Conservation (phyloP, 1,140 invertebrate species). For the Cydia pomonella region DNA sequence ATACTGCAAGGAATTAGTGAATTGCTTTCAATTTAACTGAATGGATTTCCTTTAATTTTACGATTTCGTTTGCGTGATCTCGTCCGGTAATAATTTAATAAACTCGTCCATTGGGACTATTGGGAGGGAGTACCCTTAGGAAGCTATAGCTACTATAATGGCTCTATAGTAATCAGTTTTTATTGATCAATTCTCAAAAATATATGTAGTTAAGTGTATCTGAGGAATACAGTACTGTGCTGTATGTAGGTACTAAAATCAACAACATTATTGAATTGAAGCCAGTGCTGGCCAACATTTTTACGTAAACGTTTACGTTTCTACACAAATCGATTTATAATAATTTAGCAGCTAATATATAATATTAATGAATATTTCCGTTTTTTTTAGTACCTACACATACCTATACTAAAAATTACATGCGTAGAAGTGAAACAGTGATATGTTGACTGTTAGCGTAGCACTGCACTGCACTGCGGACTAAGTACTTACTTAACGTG, state of each 20-base stretch:
- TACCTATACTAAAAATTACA: too few relatives aligned
- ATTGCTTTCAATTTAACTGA: constrained; percentile 72
- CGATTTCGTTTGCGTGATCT: constrained; percentile 79
- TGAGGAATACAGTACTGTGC: too few relatives aligned
- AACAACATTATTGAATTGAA: too few relatives aligned
- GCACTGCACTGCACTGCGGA: constrained; percentile 42
- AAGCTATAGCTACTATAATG: constrained; percentile 56
- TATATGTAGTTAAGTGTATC: background rate
- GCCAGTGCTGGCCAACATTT: too few relatives aligned
- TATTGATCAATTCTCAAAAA: constrained; percentile 53
- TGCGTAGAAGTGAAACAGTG: constrained; percentile 34
- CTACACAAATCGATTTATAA: too few relatives aligned
- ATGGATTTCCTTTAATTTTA: constrained; percentile 77
- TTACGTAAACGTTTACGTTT: too few relatives aligned
- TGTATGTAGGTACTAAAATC: too few relatives aligned
- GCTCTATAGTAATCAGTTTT: constrained; percentile 69
- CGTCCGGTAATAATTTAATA: constrained; percentile 77
- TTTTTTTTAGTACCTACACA: too few relatives aligned
- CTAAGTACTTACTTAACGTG: constrained; percentile 34
- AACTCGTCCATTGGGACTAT: constrained; percentile 76
- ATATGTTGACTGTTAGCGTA: constrained; percentile 23
- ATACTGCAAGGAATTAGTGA: constrained; percentile 51
- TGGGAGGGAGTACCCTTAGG: constrained; percentile 60
- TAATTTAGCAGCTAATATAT: too few relatives aligned
- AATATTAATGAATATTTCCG: too few relatives aligned